Evolutionary conservation across 1,140 invertebrate genomes (phyloP).

Genomic region (Sinonovacula constricta): DNA sequence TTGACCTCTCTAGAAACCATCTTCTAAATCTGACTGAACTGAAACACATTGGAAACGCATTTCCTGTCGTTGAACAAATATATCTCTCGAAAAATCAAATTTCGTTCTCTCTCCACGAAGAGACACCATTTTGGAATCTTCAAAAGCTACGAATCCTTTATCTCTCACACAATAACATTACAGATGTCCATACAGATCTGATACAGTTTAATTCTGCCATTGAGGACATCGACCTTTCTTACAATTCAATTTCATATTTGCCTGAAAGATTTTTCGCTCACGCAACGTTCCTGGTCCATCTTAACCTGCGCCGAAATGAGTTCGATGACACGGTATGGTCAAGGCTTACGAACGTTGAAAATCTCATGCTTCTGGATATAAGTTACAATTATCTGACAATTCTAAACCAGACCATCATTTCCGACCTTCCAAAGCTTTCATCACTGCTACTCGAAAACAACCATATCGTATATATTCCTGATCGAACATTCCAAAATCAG

Average conservation of each 20-base stretch:
- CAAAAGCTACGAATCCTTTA: conserved; percentile 10
- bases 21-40: conserved; percentile 27
- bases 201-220: conserved; percentile 6
- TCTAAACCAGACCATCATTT: conserved; percentile 27
- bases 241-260: conserved; percentile 13
- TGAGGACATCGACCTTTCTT: conserved; percentile 24
- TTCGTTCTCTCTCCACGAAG: neutral
- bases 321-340: conserved; percentile 24
- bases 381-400: conserved; percentile 31
- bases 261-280: conserved; percentile 15
- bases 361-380: conserved; percentile 21
- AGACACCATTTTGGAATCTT: conserved; percentile 13
- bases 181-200: conserved; percentile 10
- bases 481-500: conserved; percentile 28
- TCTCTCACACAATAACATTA: conserved; percentile 32
- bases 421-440: neutral
- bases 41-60: neutral
- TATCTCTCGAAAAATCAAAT: conserved; percentile 28
- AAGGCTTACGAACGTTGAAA: conserved; percentile 2
- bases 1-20: conserved; percentile 39
- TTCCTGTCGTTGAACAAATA: conserved; percentile 23
- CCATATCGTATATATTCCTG: conserved; percentile 18
- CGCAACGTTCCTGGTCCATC: conserved; percentile 2
- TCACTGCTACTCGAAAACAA: conserved; percentile 15
- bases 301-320: conserved; percentile 10